phyloP scores from a whole-genome alignment of 2,113 vertebrate genomes.

The Numenius arquata region DNA sequence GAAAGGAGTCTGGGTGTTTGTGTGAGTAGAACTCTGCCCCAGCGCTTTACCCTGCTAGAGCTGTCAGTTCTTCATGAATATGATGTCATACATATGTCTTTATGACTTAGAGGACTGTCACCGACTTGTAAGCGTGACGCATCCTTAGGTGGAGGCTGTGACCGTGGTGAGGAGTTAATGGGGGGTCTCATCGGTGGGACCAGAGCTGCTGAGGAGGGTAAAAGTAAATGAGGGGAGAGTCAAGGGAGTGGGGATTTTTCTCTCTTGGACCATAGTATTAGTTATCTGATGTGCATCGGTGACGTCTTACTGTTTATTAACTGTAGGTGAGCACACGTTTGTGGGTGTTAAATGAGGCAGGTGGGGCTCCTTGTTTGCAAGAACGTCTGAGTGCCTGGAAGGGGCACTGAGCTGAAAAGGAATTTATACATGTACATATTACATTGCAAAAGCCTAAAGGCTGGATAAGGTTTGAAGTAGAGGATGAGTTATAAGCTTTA shows the following conservation, averaged over 20 bases:
- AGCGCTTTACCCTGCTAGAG: neutral
- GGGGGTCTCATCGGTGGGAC: neutral
- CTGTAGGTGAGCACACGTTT: neutral
- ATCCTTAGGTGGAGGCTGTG: neutral
- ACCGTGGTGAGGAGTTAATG: neutral
- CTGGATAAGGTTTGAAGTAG: neutral
- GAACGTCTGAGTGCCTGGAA: neutral
- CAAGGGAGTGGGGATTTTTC: neutral
- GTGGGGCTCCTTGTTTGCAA: neutral
- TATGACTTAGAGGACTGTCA: neutral
- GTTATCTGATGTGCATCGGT: neutral
- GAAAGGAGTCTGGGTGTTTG: neutral
- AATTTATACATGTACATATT: neutral
- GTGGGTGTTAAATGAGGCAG: neutral
- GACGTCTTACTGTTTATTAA: neutral
- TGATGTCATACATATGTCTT: accelerated
- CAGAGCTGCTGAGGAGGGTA: neutral
- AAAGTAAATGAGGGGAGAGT: neutral
- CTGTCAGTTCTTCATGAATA: neutral
- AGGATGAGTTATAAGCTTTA: neutral
- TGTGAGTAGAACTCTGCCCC: neutral
- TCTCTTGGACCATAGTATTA: neutral
- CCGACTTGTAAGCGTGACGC: too few species aligned
- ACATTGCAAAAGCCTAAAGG: neutral
- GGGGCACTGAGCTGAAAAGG: neutral